Base-by-base conservation (phyloP, 1,140 invertebrate species). In the Drosophila takahashii region DNA sequence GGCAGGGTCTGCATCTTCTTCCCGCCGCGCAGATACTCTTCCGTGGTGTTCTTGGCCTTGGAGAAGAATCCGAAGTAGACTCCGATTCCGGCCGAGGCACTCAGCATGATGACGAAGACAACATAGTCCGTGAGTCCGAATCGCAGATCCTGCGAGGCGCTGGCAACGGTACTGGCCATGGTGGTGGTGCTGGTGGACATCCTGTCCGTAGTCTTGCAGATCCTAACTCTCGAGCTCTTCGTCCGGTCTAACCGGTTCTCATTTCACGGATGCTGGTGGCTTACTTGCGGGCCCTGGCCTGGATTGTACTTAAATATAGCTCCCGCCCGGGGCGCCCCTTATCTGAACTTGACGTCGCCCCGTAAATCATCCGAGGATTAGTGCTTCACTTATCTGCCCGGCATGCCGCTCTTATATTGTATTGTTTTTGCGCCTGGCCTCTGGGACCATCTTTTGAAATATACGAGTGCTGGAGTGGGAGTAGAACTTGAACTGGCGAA, bases 1-100 rank as follows among this genome's bases (percentile, higher is more conserved):
- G 95, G 95, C 57, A 95, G 93, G 5, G 94, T 93, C 32, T 93
- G 93, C 94, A 95, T 95, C 27, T 93, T 93, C 51, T 94, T 94
- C n/a, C 94, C 93, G n/a, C 94, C 95, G 18, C 94, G 92, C 16
- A 95, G 81, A 65, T 95, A 95, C 53, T 95, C 95, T 45, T 92
- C 94, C 0, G 90, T 91, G 6, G 85, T 91, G 39, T 91, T 90
- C 44, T 91, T 91, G 9, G 75, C 18, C 52, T 87, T 91, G 18
- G 83, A 62, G 45, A 91, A 91, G 62, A 91, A 95, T 0, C 94
- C 95, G 80, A 95, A 95, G 79, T 95, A 96, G 7, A 96, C 80
- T 0, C 96, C 96, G 37, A 96, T 95, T 0, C 93, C 70, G 0
- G 94, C 92, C 3, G 95, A 96, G 1, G 94, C 69, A 0, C 90